phyloP scores from a whole-genome alignment of 1,140 invertebrate species.

The Drosophila eugracilis region DNA sequence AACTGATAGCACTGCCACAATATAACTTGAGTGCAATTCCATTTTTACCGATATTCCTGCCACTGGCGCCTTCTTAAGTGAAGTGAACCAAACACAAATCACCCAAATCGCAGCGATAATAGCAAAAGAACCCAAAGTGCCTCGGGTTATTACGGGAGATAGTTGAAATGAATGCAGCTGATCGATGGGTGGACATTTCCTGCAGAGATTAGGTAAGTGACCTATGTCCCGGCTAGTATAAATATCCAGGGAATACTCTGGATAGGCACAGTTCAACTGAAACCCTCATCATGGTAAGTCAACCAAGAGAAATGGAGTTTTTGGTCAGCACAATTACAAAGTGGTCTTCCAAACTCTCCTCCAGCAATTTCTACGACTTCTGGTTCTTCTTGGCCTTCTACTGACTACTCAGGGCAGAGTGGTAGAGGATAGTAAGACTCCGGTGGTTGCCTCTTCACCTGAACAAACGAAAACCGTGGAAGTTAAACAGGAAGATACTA shows the following conservation, averaged over 20 bases:
- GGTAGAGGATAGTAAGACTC: slow-evolving; percentile 9
- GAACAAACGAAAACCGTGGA: background rate
- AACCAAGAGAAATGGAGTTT: background rate
- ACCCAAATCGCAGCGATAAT: slow-evolving; percentile 42
- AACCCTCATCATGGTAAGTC: slow-evolving; percentile 70
- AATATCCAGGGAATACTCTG: slow-evolving; percentile 20
- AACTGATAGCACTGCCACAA: slow-evolving; percentile 48
- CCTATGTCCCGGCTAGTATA: slow-evolving; percentile 44
- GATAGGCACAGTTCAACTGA: slow-evolving; percentile 61
- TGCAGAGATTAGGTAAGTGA: slow-evolving; percentile 15
- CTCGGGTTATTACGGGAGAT: slow-evolving; percentile 16
- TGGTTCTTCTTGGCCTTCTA: slow-evolving; percentile 40
- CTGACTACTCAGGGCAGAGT: slow-evolving; percentile 29
- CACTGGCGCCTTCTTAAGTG: slow-evolving; percentile 72
- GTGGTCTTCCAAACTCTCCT: background rate
- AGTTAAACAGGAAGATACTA: slow-evolving; percentile 6
- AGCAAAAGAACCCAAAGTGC: slow-evolving; percentile 23
- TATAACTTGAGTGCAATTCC: slow-evolving; percentile 77
- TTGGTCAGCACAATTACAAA: background rate
- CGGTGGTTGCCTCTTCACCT: background rate
- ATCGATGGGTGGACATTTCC: slow-evolving; percentile 24
- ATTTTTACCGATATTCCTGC: slow-evolving; percentile 66
- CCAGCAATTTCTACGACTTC: slow-evolving; percentile 44
- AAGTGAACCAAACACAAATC: slow-evolving; percentile 42
- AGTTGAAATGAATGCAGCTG: slow-evolving; percentile 37